Evolutionary conservation across 2,888 invertebrate genomes (phyloP).

Genomic region (Incurvaria masculella): DNA sequence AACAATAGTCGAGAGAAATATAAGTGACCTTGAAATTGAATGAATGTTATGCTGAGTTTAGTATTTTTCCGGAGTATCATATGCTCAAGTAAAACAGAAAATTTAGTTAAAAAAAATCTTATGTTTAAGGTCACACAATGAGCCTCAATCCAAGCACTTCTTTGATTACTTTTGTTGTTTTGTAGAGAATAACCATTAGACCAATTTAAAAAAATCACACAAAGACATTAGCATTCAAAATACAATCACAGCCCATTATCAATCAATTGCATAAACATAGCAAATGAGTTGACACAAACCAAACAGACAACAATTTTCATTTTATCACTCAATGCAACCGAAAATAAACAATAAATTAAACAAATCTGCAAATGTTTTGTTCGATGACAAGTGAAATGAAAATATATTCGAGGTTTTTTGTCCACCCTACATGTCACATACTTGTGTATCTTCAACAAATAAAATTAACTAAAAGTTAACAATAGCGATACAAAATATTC

Average conservation of each 20-base stretch:
- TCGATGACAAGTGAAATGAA: neutral
- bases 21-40: neutral
- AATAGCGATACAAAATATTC: neutral
- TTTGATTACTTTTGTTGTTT: neutral
- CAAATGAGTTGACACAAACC: slow-evolving; percentile 2
- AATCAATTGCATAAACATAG: slow-evolving; percentile 1
- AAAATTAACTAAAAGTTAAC: neutral
- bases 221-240: neutral
- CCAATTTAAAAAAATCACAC: neutral
- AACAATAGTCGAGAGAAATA: neutral
- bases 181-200: neutral
- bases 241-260: neutral
- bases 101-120: too few relatives aligned
- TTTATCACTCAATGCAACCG: neutral
- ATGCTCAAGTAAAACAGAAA: too few relatives aligned
- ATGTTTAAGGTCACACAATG: neutral
- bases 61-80: too few relatives aligned
- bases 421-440: neutral
- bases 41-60: neutral
- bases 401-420: neutral
- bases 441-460: slow-evolving; percentile 5
- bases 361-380: neutral
- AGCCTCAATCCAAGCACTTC: neutral
- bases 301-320: slow-evolving; percentile 2
- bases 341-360: neutral